Evolutionary conservation across 2,888 invertebrate species (phyloP).

Genomic region (Chloroclystis v-ata): DNA sequence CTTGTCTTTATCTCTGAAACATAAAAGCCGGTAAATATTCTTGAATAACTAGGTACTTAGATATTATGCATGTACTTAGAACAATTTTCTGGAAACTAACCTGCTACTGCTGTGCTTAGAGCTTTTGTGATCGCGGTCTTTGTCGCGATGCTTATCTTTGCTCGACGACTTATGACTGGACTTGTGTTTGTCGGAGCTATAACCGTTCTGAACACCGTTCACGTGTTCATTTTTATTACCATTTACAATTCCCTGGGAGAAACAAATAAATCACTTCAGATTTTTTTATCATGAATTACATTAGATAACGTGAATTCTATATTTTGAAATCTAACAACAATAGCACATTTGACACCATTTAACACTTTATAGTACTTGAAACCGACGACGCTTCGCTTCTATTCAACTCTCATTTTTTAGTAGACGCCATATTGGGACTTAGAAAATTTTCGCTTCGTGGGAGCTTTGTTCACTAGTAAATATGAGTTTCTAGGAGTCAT

Average conservation of each 20-base stretch:
- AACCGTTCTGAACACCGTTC: slow-evolving; percentile 90
- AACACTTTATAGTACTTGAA: slow-evolving; percentile 25
- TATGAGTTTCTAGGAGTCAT: slow-evolving; percentile 33
- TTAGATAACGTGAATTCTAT: too few relatives aligned
- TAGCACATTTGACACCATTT: slow-evolving; percentile 11
- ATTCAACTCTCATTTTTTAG: slow-evolving; percentile 82
- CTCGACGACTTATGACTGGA: slow-evolving; percentile 83
- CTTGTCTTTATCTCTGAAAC: slow-evolving; percentile 70
- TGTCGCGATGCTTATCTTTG: slow-evolving; percentile 83
- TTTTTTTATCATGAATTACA: too few relatives aligned
- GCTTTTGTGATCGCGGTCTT: slow-evolving; percentile 80
- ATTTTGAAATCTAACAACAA: too few relatives aligned
- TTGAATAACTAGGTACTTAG: neutral
- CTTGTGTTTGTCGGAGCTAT: slow-evolving; percentile 76
- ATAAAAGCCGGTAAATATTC: neutral
- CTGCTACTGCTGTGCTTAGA: slow-evolving; percentile 71
- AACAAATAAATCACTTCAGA: too few relatives aligned
- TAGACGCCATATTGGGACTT: slow-evolving; percentile 95
- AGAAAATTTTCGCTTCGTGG: slow-evolving; percentile 75
- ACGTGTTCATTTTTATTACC: slow-evolving; percentile 80
- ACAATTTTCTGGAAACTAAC: slow-evolving; percentile 68
- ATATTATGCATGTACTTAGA: neutral
- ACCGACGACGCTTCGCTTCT: slow-evolving; percentile 67
- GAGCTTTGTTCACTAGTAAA: slow-evolving; percentile 74
- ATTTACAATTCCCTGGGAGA: slow-evolving; percentile 69